Percentiles rank a stretch among this genome's conserved stretches.
phyloP scores from a whole-genome alignment of 2,113 vertebrate genomes.

The Carassius carassius region DNA sequence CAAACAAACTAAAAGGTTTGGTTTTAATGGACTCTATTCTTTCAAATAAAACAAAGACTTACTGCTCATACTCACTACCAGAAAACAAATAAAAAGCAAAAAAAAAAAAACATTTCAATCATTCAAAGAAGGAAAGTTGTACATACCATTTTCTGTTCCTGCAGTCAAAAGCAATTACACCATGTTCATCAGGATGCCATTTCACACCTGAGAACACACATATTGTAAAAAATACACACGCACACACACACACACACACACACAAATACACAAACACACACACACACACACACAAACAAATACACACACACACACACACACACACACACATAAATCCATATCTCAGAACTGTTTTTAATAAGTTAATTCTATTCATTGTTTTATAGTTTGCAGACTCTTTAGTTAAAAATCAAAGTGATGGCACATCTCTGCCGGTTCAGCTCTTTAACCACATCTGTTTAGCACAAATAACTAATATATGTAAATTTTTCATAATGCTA shows the following conservation, averaged over 20 bases:
- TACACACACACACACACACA: no score
- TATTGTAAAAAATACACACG: neutral
- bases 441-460: slow-evolving; percentile 7
- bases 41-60: neutral
- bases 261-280: no score
- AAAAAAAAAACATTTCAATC: neutral
- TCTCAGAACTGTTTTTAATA: neutral
- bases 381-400: slow-evolving; percentile 7
- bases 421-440: neutral
- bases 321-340: no score
- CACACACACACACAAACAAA: no score
- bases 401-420: neutral
- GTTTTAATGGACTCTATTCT: neutral
- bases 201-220: slow-evolving; percentile 83
- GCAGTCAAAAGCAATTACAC: slow-evolving; percentile 97
- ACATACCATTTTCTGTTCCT: slow-evolving; percentile 97
- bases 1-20: neutral
- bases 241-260: no score
- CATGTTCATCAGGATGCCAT: slow-evolving; percentile 97
- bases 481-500: slow-evolving; percentile 1
- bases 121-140: neutral
- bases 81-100: neutral
- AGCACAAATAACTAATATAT: slow-evolving; percentile 22
- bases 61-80: neutral
- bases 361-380: slow-evolving; percentile 1